These are phyloP conservation scores for Exephanes ischioxanthus DNA, from an alignment of 2,888 invertebrate genomes.

Conservation along the genomic window DNA sequence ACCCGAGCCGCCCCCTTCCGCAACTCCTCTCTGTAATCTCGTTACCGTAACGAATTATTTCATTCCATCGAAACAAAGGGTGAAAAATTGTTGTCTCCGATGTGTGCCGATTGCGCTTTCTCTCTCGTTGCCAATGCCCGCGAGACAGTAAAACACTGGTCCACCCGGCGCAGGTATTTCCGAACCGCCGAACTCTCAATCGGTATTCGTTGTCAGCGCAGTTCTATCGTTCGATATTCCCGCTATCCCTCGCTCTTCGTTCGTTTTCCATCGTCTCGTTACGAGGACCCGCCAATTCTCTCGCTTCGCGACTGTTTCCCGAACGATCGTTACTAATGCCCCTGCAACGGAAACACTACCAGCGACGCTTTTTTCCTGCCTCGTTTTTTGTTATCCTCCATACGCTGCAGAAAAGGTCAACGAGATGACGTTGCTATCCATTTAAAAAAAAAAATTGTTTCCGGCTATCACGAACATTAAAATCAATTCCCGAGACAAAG, in stretches of 20 bases:
- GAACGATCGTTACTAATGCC: slow-evolving; percentile 35
- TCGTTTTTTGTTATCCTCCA: not conserved
- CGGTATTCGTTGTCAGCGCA: slow-evolving; percentile 35
- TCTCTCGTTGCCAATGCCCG: slow-evolving; percentile 2
- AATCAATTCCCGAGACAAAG: slow-evolving; percentile 23
- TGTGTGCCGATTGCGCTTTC: not conserved
- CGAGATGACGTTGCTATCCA: not conserved
- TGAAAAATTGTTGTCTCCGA: slow-evolving; percentile 41
- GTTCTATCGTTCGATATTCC: slow-evolving; percentile 16
- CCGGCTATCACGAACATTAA: not conserved
- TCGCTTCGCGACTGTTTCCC: slow-evolving; percentile 11
- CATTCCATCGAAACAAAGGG: slow-evolving; percentile 43
- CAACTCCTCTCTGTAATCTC: slow-evolving; percentile 36
- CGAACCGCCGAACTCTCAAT: slow-evolving; percentile 29
- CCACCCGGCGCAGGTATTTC: slow-evolving; percentile 28
- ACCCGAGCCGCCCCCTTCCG: not conserved
- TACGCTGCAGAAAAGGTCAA: not conserved
- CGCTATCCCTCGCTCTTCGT: slow-evolving; percentile 2
- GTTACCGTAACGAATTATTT: slow-evolving; percentile 51
- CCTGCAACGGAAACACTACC: not conserved
- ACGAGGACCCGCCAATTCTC: slow-evolving; percentile 30
- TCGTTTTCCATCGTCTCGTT: slow-evolving; percentile 32
- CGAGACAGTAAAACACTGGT: not conserved
- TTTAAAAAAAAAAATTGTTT: not conserved
- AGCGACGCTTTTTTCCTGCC: not conserved